Evolutionary conservation across 2,113 vertebrate species (phyloP).

Genomic region (Siphamia tubifer): DNA sequence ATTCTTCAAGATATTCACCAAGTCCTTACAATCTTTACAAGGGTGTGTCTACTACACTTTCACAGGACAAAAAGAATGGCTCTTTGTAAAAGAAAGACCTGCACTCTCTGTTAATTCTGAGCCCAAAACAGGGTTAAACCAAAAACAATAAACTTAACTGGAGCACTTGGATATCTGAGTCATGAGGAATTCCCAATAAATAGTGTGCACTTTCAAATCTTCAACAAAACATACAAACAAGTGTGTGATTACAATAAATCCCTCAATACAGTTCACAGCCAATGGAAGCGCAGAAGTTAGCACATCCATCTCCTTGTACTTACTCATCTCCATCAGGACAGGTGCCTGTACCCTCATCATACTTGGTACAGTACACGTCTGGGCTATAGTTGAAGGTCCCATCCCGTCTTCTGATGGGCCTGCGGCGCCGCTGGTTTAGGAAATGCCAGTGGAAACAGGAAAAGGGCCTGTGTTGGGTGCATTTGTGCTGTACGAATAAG

Average conservation of each 20-base stretch:
- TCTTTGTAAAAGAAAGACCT: background rate
- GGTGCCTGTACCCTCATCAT: constrained; percentile 93
- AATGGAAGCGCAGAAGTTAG: background rate
- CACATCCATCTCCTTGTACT: constrained; percentile 62
- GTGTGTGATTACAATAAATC: too few species aligned
- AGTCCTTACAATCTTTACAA: background rate
- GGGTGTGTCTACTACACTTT: background rate
- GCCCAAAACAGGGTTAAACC: background rate
- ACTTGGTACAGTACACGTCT: constrained; percentile 97
- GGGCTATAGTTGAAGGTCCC: constrained; percentile 98
- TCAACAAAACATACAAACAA: too few species aligned
- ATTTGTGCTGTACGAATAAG: constrained; percentile 97
- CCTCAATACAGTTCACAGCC: too few species aligned
- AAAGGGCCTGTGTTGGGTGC: constrained; percentile 94
- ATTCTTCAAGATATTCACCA: background rate
- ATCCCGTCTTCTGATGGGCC: constrained; percentile 93
- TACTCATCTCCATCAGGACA: constrained; percentile 97
- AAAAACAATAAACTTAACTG: too few species aligned
- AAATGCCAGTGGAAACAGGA: constrained; percentile 99
- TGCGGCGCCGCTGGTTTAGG: constrained; percentile 93
- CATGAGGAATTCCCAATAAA: background rate
- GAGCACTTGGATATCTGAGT: too few species aligned
- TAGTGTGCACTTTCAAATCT: too few species aligned
- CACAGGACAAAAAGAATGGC: background rate
- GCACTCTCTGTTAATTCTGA: background rate